Conservation (phyloP, 53 echinoderm and acorn worm genomes). For the Echinometra lucunter region DNA sequence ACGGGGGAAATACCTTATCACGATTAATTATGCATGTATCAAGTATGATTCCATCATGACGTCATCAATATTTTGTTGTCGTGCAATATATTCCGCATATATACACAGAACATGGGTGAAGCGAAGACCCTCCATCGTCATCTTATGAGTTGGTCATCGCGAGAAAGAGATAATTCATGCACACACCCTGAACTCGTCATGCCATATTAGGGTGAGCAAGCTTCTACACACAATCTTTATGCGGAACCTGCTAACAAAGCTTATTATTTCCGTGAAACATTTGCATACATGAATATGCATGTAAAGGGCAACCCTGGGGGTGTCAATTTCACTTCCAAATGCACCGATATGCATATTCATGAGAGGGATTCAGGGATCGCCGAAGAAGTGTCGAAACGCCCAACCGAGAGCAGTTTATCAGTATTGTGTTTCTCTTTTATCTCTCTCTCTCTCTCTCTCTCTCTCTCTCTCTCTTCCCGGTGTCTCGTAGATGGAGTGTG, state of each 20-base stretch:
- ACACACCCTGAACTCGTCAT: neutral
- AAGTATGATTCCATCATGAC: conserved; percentile 25
- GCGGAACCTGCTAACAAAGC: conserved; percentile 44
- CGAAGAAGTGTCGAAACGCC: conserved; percentile 21
- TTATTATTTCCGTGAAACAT: conserved; percentile 33
- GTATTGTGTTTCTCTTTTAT: no score
- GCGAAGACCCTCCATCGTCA: neutral
- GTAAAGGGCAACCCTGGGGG: conserved; percentile 8
- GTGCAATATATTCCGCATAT: neutral
- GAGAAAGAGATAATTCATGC: neutral
- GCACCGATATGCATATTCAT: conserved; percentile 42
- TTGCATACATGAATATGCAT: conserved; percentile 60
- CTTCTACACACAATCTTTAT: neutral
- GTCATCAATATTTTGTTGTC: neutral
- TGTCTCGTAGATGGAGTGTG: neutral
- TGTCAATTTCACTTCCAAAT: conserved; percentile 41
- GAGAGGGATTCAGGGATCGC: conserved; percentile 59
- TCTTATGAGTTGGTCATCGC: neutral
- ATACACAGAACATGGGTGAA: neutral
- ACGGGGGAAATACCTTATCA: conserved; percentile 11
- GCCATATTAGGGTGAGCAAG: conserved; percentile 41
- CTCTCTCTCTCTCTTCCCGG: neutral
- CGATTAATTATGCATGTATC: conserved; percentile 24
- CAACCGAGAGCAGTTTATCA: conserved; percentile 1
- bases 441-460: neutral